These are phyloP conservation scores for Enteromius argenteus DNA, from an alignment of 2,797 vertebrate species.

Conservation along the genomic window DNA sequence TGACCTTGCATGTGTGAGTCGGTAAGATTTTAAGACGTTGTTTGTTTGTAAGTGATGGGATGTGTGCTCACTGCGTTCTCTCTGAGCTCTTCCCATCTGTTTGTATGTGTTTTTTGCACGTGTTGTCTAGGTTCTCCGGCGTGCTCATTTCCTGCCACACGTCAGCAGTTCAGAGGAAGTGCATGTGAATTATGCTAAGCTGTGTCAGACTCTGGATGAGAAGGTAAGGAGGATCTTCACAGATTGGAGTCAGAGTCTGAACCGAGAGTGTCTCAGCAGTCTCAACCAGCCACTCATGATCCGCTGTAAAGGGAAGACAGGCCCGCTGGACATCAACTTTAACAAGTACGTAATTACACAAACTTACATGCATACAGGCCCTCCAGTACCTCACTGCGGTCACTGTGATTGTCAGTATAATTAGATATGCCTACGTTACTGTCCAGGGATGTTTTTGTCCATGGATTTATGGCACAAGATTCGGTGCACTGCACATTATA, in stretches of 20 bases:
- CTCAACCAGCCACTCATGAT: slow-evolving; percentile 82
- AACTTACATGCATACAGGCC: background rate
- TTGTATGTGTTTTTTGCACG: slow-evolving; percentile 18
- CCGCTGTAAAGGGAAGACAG: slow-evolving; percentile 71
- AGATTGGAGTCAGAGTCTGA: slow-evolving; percentile 79
- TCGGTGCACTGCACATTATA: background rate
- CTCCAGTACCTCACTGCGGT: slow-evolving; percentile 19
- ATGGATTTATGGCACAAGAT: background rate
- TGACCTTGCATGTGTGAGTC: slow-evolving; percentile 5
- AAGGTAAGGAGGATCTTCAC: slow-evolving; percentile 78
- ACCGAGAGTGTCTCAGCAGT: slow-evolving; percentile 74
- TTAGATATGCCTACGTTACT: background rate
- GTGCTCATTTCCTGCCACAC: slow-evolving; percentile 78
- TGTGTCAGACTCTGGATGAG: slow-evolving; percentile 81
- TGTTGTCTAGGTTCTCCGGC: slow-evolving; percentile 74
- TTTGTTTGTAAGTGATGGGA: slow-evolving; percentile 38
- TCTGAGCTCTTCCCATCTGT: background rate
- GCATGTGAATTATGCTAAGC: slow-evolving; percentile 69
- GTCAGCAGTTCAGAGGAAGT: slow-evolving; percentile 73
- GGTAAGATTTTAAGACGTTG: slow-evolving; percentile 25
- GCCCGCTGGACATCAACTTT: slow-evolving; percentile 85
- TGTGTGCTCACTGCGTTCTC: background rate
- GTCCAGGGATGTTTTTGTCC: background rate
- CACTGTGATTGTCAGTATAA: background rate
- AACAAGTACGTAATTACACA: slow-evolving; percentile 77